Evolutionary conservation across 2,113 vertebrate genomes (phyloP), one percentile per base, ranked within the genome.

Genomic region (Cyanoderma ruficeps): DNA sequence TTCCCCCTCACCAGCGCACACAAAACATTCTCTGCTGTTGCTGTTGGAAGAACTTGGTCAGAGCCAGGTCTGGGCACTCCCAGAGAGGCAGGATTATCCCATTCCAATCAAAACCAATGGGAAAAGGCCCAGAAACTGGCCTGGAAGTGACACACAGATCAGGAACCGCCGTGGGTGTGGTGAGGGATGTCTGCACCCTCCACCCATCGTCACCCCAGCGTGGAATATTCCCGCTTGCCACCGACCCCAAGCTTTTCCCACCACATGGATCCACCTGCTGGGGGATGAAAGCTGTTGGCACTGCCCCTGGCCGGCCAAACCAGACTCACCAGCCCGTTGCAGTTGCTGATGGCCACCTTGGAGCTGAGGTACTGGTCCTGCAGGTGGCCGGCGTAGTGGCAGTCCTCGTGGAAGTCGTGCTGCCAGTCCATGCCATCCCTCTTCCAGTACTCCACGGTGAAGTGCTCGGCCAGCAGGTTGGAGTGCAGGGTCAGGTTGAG

Each of bases 401-500:
- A 99, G 77, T 98, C 98, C 49, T 98, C 98, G 5, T 98, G 98
- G 97, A 99, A 99, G 2, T 98, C 98, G 49, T 98, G 99, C 83
- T 99, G 99, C 99, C 99, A 99, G 93, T 99, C 99, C 96, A 99
- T 89, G 14, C 98, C 98, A 1, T 99, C 99, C 52, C 98, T 97
- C 61, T 98, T 99, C 99, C 99, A 99, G 98, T 99, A 99, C 86
- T 99, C 99, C 47, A 99, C 99, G 3, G 98, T 98, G 97, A 99
- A 99, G 93, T 98, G 99, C 41, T 98, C 98, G 1, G 99, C 98
- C 93, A 99, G 98, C 90, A 99, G 98, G 70, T 98, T 98, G 91
- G 98, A 98, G 97, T 98, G 99, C 87, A 98, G 98, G 0, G 99
- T 99, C 81, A 99, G 98, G 98, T 99, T 99, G 94, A 99, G 98